Conservation (phyloP, 2,797 vertebrate species). For the Arrhamphus sclerolepis region DNA sequence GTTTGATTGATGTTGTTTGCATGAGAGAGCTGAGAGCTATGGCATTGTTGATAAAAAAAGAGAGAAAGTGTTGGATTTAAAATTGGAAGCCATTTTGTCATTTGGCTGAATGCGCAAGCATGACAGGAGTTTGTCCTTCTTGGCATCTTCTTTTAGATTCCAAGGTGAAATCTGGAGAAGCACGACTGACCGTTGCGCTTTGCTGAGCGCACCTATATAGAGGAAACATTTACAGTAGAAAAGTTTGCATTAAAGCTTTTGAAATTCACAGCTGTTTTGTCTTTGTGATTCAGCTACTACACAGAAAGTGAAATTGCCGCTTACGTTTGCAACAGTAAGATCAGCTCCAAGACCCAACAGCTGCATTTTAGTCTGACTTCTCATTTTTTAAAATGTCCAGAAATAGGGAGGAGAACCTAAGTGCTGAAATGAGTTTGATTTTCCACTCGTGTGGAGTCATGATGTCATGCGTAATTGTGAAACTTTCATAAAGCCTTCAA, state of each 20-base stretch:
- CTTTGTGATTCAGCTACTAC: slow-evolving; percentile 22
- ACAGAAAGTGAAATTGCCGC: slow-evolving; percentile 34
- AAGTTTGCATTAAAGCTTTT: slow-evolving; percentile 17
- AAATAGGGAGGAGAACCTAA: slow-evolving; percentile 48
- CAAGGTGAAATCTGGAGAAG: too few species aligned
- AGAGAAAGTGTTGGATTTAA: slow-evolving; percentile 24
- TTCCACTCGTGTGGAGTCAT: slow-evolving; percentile 62
- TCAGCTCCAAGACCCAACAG: slow-evolving; percentile 13
- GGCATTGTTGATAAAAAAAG: slow-evolving; percentile 16
- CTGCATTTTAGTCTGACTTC: slow-evolving; percentile 30
- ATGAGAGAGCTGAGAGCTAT: slow-evolving; percentile 17
- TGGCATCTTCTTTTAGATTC: neutral
- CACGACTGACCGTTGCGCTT: too few species aligned
- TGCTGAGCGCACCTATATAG: too few species aligned
- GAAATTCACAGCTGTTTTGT: slow-evolving; percentile 2
- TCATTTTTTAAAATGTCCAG: slow-evolving; percentile 31
- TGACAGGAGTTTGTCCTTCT: neutral
- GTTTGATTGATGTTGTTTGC: slow-evolving; percentile 21
- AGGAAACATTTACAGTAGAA: neutral
- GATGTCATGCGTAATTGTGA: slow-evolving; percentile 70
- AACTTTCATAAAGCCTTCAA: slow-evolving; percentile 42
- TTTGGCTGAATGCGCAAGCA: slow-evolving; percentile 9
- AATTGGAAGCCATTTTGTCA: slow-evolving; percentile 7
- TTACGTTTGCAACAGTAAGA: slow-evolving; percentile 29
- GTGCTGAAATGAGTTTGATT: slow-evolving; percentile 54